Percentiles rank a stretch among this genome's conserved stretches.
These are phyloP conservation scores for Cerastis leucographa DNA, from an alignment of 2,888 invertebrate species.

Conservation along the genomic window DNA sequence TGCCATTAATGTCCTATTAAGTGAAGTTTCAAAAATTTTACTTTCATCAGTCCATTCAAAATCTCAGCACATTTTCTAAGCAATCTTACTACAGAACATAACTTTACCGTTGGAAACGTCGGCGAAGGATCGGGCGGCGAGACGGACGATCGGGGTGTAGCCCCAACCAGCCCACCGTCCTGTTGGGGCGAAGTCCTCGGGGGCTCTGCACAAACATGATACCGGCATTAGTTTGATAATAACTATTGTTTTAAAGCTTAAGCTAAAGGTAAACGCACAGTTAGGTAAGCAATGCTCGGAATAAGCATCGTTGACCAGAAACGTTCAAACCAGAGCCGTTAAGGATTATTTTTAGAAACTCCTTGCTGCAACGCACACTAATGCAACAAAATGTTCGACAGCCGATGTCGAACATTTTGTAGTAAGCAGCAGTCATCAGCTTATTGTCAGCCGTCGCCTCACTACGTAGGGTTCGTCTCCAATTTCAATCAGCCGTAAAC, in stretches of 20 bases:
- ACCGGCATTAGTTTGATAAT: constrained; percentile 65
- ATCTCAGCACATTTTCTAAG: neutral
- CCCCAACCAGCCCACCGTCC: constrained; percentile 91
- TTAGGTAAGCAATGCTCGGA: neutral
- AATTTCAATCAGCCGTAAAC: neutral
- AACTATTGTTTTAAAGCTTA: constrained; percentile 39
- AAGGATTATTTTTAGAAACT: no score
- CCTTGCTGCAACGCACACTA: neutral
- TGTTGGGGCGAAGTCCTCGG: constrained; percentile 95
- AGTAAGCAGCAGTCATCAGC: neutral
- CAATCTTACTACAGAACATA: neutral
- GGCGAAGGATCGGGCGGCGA: constrained; percentile 87
- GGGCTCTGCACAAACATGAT: constrained; percentile 91
- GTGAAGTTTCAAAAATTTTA: neutral
- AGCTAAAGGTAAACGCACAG: constrained; percentile 1
- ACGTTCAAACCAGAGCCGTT: no score
- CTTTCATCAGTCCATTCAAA: neutral
- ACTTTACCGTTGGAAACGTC: constrained; percentile 88
- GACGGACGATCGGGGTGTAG: constrained; percentile 85
- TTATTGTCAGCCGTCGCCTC: neutral
- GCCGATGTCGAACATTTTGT: no score
- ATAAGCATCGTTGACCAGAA: neutral
- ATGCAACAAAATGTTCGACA: no score
- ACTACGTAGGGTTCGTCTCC: neutral
- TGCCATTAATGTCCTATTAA: neutral